These are phyloP conservation scores for Menidia menidia DNA, from an alignment of 2,797 vertebrate genomes.

Conservation along the genomic window DNA sequence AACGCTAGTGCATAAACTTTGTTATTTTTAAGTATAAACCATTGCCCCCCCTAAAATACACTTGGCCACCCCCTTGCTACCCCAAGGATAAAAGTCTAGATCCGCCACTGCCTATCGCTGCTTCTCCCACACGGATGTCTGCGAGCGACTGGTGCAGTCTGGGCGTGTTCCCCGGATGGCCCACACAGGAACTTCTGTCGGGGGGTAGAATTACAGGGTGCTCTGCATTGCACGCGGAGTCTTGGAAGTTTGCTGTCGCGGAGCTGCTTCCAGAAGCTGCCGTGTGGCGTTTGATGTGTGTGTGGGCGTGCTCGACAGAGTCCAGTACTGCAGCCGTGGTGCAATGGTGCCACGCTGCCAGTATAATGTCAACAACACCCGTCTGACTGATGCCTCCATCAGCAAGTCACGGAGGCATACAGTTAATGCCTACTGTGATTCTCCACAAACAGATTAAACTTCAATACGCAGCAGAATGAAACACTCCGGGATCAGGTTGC, in stretches of 20 bases:
- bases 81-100: no score
- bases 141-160: neutral
- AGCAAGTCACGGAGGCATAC: slow-evolving; percentile 21
- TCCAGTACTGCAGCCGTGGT: slow-evolving; percentile 55
- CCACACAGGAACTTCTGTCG: slow-evolving; percentile 15
- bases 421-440: slow-evolving; percentile 2
- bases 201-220: slow-evolving; percentile 55
- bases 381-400: slow-evolving; percentile 29
- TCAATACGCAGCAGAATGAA: slow-evolving; percentile 3
- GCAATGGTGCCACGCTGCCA: slow-evolving; percentile 49
- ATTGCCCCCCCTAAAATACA: no score
- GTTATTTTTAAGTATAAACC: no score
- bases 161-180: slow-evolving; percentile 17
- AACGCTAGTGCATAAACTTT: no score
- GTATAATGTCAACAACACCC: slow-evolving; percentile 55
- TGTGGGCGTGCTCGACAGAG: slow-evolving; percentile 14
- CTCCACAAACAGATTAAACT: neutral
- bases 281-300: slow-evolving; percentile 8
- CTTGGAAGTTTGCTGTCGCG: slow-evolving; percentile 11
- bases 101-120: no score
- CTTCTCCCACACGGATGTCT: slow-evolving; percentile 3
- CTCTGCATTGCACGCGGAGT: slow-evolving; percentile 33
- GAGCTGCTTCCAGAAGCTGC: slow-evolving; percentile 13
- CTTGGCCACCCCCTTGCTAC: no score
- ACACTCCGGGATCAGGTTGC: neutral